Evolutionary conservation across 2,888 invertebrate genomes (phyloP), one percentile per base, ranked within the genome.

Genomic region (Ethmia dodecea): DNA sequence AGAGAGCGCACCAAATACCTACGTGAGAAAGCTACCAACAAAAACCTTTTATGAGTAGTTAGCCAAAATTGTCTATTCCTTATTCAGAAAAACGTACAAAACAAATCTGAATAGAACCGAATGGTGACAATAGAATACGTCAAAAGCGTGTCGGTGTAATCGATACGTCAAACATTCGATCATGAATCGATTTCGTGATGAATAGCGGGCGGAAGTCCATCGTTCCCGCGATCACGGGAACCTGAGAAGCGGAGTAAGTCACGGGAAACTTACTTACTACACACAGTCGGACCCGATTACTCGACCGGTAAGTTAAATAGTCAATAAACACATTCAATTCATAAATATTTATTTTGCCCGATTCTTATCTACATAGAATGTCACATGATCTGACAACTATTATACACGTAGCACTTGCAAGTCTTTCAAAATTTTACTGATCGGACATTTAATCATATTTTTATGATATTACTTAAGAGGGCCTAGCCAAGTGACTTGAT

Each of bases 101-200:
- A 54, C 52, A 49, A 49, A 56, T 49, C 45, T 36, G 39, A 35
- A 40, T 40, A 30, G 39, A 37, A 43, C 38, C 42, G 49, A 45
- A 55, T 55, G 52, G 54, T 55, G 48, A 51, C 55, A 58, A 61
- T 59, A 52, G 60, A 50, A 54, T 54, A 54, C 47, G 43, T 54
- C 49, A 49, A 43, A 52, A 59, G 59, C 68, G 63, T 66, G 61
- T 51, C 57, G 57, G 57, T 67, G 83, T 73, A 80, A 81, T 78
- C 76, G 75, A 81, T 80, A 80, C 67, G 62, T 61, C 56, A 61
- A 66, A 70, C 64, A 69, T 72, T 77, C 62, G 71, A 74, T 70
- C 56, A 57, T 61, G 63, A 64, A 75, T 81, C 75, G 74, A 76
- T 73, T 73, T 71, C 73, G 71, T 77, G 75, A 80, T 80, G 75